These are phyloP conservation scores for Trachymyrmex cornetzi DNA, from an alignment of 1,140 invertebrate genomes.

Conservation along the genomic window DNA sequence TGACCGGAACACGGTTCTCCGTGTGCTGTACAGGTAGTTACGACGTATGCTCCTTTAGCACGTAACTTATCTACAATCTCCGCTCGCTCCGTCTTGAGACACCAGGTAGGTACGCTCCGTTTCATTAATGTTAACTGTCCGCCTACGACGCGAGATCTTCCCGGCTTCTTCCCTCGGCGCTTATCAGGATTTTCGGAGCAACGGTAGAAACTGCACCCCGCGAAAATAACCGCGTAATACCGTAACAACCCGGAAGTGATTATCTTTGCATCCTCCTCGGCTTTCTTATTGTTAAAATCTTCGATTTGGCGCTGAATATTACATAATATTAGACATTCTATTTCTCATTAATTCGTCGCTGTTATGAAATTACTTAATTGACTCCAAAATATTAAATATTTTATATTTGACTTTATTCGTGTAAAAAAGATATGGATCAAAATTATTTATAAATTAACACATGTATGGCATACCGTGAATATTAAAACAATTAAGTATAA, in stretches of 20 bases:
- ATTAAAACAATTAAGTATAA: not conserved
- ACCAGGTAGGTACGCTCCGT: slow-evolving; percentile 74
- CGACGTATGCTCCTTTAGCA: slow-evolving; percentile 68
- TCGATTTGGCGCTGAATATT: not conserved
- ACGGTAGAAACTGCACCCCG: slow-evolving; percentile 49
- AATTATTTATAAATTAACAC: no score
- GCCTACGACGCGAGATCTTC: slow-evolving; percentile 61
- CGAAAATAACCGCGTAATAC: slow-evolving; percentile 44
- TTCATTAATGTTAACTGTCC: slow-evolving; percentile 82
- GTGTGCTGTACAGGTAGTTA: slow-evolving; percentile 68
- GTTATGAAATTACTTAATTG: no score
- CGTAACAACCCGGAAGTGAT: slow-evolving; percentile 45
- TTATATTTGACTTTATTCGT: not conserved
- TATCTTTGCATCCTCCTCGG: not conserved
- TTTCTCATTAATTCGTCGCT: not conserved
- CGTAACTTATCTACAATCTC: slow-evolving; percentile 77
- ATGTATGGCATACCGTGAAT: not conserved
- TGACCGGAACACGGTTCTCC: slow-evolving; percentile 80
- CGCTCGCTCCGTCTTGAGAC: slow-evolving; percentile 73
- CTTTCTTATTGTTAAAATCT: not conserved
- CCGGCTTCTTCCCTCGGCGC: slow-evolving; percentile 48
- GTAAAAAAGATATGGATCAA: no score
- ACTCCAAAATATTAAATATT: not conserved
- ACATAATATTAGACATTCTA: not conserved
- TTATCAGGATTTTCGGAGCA: slow-evolving; percentile 62